These are phyloP conservation scores for Siniperca obscura DNA, from an alignment of 2,797 vertebrate species.

Conservation along the genomic window DNA sequence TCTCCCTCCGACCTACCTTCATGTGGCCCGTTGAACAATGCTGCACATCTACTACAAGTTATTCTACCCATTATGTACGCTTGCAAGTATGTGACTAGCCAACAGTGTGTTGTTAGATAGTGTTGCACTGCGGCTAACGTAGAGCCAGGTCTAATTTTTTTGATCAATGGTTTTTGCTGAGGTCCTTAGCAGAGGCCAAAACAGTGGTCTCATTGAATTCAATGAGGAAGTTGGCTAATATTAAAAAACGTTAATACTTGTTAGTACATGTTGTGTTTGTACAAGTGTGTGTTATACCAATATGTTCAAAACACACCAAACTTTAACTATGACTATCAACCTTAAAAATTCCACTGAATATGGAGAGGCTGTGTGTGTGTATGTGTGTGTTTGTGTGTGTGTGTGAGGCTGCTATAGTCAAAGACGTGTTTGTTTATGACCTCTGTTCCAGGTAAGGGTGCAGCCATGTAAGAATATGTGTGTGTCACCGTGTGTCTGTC, in stretches of 20 bases:
- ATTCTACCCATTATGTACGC: neutral
- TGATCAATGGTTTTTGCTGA: neutral
- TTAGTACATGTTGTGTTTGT: neutral
- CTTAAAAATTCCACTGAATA: conserved; percentile 11
- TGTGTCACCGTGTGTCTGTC: neutral
- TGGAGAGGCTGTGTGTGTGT: conserved; percentile 9
- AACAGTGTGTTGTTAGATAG: conserved; percentile 5
- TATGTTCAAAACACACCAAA: conserved; percentile 9
- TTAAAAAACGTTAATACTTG: conserved; percentile 1
- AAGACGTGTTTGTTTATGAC: conserved; percentile 49
- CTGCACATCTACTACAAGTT: neutral
- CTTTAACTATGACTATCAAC: conserved; percentile 10
- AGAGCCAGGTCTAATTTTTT: neutral
- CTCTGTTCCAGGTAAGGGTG: conserved; percentile 57
- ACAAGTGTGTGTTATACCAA: neutral
- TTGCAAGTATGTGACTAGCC: neutral
- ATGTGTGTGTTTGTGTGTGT: neutral
- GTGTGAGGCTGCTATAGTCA: neutral
- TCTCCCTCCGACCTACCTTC: neutral
- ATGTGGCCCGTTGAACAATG: neutral
- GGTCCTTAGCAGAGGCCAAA: neutral
- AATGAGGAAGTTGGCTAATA: conserved; percentile 11
- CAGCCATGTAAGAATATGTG: conserved; percentile 34
- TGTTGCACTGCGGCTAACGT: neutral
- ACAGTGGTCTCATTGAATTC: neutral